Conservation (phyloP, 2,888 invertebrate genomes). For the Eubasilissa splendida region DNA sequence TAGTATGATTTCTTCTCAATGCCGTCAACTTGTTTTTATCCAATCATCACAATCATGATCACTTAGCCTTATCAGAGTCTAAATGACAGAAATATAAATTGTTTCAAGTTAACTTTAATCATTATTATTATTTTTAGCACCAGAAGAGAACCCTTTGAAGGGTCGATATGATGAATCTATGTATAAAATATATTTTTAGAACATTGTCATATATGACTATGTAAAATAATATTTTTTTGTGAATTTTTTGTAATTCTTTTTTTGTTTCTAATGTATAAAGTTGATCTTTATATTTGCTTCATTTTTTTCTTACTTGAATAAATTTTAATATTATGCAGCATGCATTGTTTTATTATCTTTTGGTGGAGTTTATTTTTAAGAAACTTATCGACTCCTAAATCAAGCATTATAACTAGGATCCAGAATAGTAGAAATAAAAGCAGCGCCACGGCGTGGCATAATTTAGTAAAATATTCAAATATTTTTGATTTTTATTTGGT, state of each 20-base stretch:
- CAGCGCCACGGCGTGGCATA: too few species aligned
- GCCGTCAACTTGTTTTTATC: not conserved
- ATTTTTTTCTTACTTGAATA: slow-evolving; percentile 46
- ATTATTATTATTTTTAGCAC: slow-evolving; percentile 19
- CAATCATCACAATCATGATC: not conserved
- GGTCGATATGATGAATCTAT: slow-evolving; percentile 19
- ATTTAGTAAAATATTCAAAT: too few species aligned
- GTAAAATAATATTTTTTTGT: slow-evolving; percentile 35
- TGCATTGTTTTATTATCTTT: slow-evolving; percentile 52
- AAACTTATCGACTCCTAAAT: too few species aligned
- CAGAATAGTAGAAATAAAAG: too few species aligned
- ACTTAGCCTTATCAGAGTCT: not conserved
- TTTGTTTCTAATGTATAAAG: slow-evolving; percentile 48
- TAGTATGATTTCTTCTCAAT: not conserved
- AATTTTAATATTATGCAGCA: slow-evolving; percentile 59
- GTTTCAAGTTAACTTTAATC: slow-evolving; percentile 2
- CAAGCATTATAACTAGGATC: too few species aligned
- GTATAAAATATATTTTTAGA: slow-evolving; percentile 41
- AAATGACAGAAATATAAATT: not conserved
- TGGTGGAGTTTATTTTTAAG: too few species aligned
- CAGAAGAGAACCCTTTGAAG: slow-evolving; percentile 19
- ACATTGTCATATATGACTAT: slow-evolving; percentile 27
- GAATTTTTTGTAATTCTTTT: slow-evolving; percentile 32
- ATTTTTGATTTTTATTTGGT: too few species aligned
- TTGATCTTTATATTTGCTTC: slow-evolving; percentile 44